phyloP scores from a whole-genome alignment of 2,113 vertebrate genomes.

The Penelope pileata region DNA sequence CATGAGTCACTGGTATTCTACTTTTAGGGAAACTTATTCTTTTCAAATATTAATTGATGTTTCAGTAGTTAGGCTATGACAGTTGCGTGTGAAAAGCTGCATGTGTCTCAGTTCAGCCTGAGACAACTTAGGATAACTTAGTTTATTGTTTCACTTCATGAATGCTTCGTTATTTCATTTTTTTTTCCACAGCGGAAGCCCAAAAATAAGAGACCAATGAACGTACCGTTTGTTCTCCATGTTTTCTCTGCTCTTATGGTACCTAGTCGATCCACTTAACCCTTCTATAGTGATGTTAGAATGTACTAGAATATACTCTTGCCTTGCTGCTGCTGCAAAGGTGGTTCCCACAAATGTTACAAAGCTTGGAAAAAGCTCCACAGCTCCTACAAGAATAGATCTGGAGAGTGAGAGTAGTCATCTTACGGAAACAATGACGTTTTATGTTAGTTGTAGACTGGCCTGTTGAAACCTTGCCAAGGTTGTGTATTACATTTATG shows the following conservation, averaged over 20 bases:
- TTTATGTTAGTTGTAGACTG: background rate
- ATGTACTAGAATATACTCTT: background rate
- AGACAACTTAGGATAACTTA: background rate
- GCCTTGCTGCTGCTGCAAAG: background rate
- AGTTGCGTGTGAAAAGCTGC: background rate
- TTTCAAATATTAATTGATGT: background rate
- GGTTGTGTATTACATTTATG: background rate
- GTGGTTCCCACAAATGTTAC: background rate
- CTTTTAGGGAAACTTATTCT: background rate
- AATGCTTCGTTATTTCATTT: background rate
- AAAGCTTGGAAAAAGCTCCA: background rate
- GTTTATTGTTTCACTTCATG: background rate
- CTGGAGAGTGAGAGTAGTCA: background rate
- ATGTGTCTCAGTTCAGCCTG: background rate
- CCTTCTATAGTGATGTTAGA: background rate
- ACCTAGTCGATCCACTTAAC: background rate
- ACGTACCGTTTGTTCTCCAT: background rate
- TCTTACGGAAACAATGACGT: background rate
- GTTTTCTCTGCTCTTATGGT: background rate
- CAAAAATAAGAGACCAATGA: background rate
- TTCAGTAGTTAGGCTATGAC: background rate
- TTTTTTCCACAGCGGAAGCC: background rate
- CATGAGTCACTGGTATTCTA: background rate
- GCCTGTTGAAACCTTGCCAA: background rate
- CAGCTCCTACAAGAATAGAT: background rate